Base-by-base conservation (phyloP, 2,113 vertebrate genomes). In the Brienomyrus brachyistius region DNA sequence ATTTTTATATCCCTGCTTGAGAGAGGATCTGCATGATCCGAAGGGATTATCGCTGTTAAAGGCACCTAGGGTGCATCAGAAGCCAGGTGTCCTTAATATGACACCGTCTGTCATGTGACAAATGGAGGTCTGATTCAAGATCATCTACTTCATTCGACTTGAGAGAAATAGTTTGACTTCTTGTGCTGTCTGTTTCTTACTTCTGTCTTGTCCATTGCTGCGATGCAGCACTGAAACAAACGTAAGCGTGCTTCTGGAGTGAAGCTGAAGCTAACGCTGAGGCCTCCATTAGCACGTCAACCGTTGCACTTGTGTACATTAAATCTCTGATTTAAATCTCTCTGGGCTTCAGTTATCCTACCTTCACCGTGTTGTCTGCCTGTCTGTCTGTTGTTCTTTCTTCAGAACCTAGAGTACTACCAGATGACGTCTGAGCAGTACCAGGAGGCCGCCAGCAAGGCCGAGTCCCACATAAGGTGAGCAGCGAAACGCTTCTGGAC, bases 321-420 rank as follows among this genome's bases (percentile, higher is more conserved):
- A 40, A 48, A 47, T 21, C 2, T 47, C 19, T 21, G 43, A 84
- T 45, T 45, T 45, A 7, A 31, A 31, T 31, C 31, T 31, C 31
- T 1, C 31, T 89, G 5, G 86, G 47, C 51, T 54, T 87, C 17
- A 56, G 1, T 91, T 17, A 77, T 82, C 52, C 43, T 52, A 66
- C 43, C 15, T 6, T 82, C 31, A 40, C 17, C 40, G 19, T 7
- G 5, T 21, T 80, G 35, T 80, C 35, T 80, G 35, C 43, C 35
- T 80, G 70, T 27, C 8, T n/a, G 21, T 92, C 40, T 91, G 2
- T 86, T 91, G 77, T 92, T 85, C 88, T 92, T 91, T 91, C 74
- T 95, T 93, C 80, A 94, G 98, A 99, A 97, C 43, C 90, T 95
- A 1, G 97, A 98, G 88, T 94, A 96, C 93, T 99, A 98, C 95